Evolutionary conservation across 2,888 invertebrate species (phyloP).

Genomic region (Ichneumoninae sp.): DNA sequence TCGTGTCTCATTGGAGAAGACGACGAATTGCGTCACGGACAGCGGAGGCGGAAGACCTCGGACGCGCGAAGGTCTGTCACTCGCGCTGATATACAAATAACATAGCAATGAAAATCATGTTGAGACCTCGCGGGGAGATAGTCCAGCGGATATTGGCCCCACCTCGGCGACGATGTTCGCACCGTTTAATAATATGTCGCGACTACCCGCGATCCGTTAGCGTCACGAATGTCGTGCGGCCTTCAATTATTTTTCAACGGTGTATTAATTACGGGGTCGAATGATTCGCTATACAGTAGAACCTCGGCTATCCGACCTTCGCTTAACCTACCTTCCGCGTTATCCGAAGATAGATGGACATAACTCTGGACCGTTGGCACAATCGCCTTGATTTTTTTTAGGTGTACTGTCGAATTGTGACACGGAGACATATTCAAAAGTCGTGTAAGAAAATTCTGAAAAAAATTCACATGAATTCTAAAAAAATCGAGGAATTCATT

Average conservation of each 20-base stretch:
- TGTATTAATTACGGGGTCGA: not conserved
- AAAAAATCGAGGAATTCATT: too few relatives aligned
- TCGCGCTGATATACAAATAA: conserved; percentile 2
- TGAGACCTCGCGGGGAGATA: not conserved
- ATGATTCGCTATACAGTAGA: too few relatives aligned
- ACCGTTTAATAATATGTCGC: conserved; percentile 9
- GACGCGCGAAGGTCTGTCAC: conserved; percentile 19
- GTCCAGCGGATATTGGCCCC: conserved; percentile 11
- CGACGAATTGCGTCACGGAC: conserved; percentile 13
- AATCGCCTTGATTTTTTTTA: too few relatives aligned
- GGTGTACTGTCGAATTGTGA: too few relatives aligned
- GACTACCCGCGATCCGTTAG: conserved; percentile 5
- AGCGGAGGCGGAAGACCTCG: conserved; percentile 15
- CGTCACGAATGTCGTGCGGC: not conserved
- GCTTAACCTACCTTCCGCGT: too few relatives aligned
- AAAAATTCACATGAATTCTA: too few relatives aligned
- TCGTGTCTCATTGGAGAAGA: conserved; percentile 21
- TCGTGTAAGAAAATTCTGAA: too few relatives aligned
- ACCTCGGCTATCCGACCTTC: too few relatives aligned
- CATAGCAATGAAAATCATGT: not conserved
- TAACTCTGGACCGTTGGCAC: too few relatives aligned
- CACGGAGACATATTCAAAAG: too few relatives aligned
- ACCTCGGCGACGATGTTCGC: not conserved
- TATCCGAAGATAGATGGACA: too few relatives aligned
- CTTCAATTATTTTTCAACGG: not conserved